A percentile compares a stretch with the other conserved stretches of the same genome.
Conservation (phyloP, 2,888 invertebrate genomes). For the Macaria liturata region DNA sequence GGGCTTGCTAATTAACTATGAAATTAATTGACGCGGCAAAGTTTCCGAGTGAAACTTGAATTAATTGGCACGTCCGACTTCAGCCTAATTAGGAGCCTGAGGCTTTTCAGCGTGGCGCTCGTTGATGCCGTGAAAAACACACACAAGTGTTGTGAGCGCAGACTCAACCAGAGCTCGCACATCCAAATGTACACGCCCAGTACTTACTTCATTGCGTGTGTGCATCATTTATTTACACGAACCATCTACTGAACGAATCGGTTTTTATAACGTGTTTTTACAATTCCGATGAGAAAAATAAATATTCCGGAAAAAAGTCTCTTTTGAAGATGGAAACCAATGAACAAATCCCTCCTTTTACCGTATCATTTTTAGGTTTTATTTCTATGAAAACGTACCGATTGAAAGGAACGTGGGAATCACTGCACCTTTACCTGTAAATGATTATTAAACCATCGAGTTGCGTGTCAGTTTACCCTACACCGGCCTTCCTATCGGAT, state of each 20-base stretch:
- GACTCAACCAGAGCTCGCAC: constrained; percentile 46
- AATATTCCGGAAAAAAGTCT: not conserved
- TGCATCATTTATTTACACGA: constrained; percentile 30
- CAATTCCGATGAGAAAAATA: not conserved
- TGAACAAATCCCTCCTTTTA: not conserved
- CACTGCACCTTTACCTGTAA: constrained; percentile 8
- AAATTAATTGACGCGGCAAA: constrained; percentile 84
- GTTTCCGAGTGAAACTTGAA: constrained; percentile 83
- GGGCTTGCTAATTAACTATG: constrained; percentile 81
- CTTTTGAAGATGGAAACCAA: not conserved
- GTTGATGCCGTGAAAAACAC: constrained; percentile 79
- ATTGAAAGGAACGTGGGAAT: constrained; percentile 7
- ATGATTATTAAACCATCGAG: constrained; percentile 14
- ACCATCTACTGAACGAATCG: constrained; percentile 2
- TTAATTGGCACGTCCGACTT: constrained; percentile 83
- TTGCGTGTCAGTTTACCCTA: constrained; percentile 15
- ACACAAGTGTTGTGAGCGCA: constrained; percentile 76
- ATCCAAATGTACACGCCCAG: constrained; percentile 41
- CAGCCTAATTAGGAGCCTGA: constrained; percentile 82
- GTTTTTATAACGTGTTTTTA: not conserved
- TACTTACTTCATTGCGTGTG: constrained; percentile 48
- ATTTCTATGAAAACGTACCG: not conserved
- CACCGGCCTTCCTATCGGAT: constrained; percentile 3
- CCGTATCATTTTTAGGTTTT: not conserved
- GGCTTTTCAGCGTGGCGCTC: constrained; percentile 80